Conservation (phyloP, 1,140 invertebrate species). For the Caenorhabditis latens region DNA sequence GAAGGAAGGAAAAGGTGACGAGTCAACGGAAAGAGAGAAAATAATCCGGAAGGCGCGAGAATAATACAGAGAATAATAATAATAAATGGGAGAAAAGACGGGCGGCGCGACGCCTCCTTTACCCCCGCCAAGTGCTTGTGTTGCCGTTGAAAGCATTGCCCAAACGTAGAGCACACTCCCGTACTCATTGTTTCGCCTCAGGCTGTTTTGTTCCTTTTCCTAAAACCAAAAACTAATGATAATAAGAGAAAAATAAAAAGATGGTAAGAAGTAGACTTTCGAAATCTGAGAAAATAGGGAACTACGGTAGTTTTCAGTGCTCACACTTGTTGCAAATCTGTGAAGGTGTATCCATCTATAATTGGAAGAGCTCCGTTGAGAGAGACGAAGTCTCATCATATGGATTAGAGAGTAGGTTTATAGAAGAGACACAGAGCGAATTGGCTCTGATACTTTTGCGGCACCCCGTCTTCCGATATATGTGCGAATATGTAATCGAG, state of each 20-base stretch:
- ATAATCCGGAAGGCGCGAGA: constrained; percentile 37
- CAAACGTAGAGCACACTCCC: not conserved
- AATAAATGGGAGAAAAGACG: constrained; percentile 18
- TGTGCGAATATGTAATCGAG: constrained; percentile 56
- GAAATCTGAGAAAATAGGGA: not conserved
- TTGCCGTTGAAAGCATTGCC: constrained; percentile 19
- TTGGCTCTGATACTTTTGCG: constrained; percentile 48
- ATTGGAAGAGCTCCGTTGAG: constrained; percentile 22
- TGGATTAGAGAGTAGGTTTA: not conserved
- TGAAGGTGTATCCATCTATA: constrained; percentile 28
- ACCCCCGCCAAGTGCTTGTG: constrained; percentile 42
- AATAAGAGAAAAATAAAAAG: not conserved
- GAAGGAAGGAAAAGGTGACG: constrained; percentile 23
- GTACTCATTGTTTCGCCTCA: constrained; percentile 54
- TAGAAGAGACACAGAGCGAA: not conserved
- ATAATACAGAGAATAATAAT: constrained; percentile 50
- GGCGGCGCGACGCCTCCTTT: constrained; percentile 29
- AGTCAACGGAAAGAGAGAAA: constrained; percentile 14
- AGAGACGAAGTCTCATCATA: constrained; percentile 49
- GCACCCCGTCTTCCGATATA: constrained; percentile 48
- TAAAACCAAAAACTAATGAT: constrained; percentile 6
- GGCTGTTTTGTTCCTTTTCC: constrained; percentile 14
- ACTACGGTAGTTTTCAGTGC: not conserved
- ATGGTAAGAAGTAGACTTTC: not conserved
- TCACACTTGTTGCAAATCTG: not conserved